Conservation (phyloP, 2,113 vertebrate species). For the Haemorhous mexicanus region DNA sequence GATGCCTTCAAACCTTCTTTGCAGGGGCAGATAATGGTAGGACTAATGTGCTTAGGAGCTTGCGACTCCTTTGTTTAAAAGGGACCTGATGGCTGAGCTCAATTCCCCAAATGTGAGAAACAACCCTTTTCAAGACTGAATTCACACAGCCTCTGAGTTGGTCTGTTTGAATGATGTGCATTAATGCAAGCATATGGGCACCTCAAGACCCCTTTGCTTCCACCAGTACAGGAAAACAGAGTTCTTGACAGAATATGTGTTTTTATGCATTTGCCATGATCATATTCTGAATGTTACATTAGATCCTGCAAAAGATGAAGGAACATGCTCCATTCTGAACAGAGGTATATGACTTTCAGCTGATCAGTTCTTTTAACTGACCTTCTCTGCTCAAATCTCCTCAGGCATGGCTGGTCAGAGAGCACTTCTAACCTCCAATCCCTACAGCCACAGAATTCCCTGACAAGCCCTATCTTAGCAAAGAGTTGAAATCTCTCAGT, state of each 20-base stretch:
- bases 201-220: not conserved
- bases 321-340: not conserved
- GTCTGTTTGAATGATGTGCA: not conserved
- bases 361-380: not conserved
- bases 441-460: not conserved
- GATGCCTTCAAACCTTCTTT: not conserved
- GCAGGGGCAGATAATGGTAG: rapidly evolving
- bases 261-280: not conserved
- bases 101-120: not conserved
- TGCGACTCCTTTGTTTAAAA: not conserved
- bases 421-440: not conserved
- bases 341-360: too few relatives aligned
- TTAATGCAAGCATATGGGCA: not conserved
- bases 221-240: not conserved
- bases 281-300: not conserved
- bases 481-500: not conserved
- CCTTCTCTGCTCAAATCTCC: not conserved
- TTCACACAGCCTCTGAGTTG: not conserved
- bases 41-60: not conserved
- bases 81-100: not conserved
- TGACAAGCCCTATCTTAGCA: not conserved
- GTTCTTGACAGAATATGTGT: not conserved
- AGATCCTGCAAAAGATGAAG: not conserved
- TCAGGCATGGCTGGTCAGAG: not conserved
- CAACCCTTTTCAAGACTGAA: not conserved